Evolutionary conservation across 2,797 vertebrate genomes (phyloP).

Genomic region (Jordanella pulchra): DNA sequence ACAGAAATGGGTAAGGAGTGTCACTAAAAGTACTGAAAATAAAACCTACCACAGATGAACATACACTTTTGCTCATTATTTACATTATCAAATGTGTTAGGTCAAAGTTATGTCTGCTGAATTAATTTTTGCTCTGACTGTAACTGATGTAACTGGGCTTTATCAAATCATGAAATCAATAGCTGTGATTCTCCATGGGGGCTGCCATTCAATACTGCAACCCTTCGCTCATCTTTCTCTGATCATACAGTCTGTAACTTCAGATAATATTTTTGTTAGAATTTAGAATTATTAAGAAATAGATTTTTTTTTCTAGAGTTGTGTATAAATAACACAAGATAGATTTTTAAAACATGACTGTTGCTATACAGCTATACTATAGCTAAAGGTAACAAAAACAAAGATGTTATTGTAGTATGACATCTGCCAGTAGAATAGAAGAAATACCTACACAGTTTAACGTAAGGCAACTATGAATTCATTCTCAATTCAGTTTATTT

Average conservation of each 20-base stretch:
- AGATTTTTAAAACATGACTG: background rate
- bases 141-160: slow-evolving; percentile 78
- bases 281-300: background rate
- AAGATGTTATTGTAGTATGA: no score
- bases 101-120: slow-evolving; percentile 70
- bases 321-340: background rate
- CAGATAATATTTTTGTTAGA: background rate
- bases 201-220: slow-evolving; percentile 31
- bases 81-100: slow-evolving; percentile 32
- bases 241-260: background rate
- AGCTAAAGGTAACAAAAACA: background rate
- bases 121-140: slow-evolving; percentile 78
- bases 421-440: no score
- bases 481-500: no score
- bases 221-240: background rate
- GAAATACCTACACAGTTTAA: no score
- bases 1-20: slow-evolving; percentile 13
- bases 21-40: slow-evolving; percentile 10
- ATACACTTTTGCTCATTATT: background rate
- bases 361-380: no score
- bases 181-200: slow-evolving; percentile 64
- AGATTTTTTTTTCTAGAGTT: background rate
- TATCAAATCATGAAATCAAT: slow-evolving; percentile 85
- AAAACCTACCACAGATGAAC: slow-evolving; percentile 46
- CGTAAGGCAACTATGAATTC: no score